A percentile compares a stretch with the other conserved stretches of the same genome.
Conservation (phyloP, 2,797 vertebrate genomes). For the Brotula barbata region DNA sequence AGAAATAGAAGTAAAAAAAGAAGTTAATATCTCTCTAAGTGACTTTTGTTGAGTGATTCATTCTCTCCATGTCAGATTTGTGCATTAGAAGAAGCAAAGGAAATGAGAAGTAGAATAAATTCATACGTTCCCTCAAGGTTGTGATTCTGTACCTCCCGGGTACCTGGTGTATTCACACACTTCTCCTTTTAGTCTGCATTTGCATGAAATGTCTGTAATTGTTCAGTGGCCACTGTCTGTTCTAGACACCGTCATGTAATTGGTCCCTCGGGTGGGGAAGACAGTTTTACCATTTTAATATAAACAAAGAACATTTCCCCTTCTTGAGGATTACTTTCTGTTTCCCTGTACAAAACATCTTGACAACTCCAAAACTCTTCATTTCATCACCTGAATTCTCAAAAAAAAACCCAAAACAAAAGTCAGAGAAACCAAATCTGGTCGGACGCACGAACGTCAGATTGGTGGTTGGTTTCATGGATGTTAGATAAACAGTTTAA, state of each 20-base stretch:
- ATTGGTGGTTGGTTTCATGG: too few species aligned
- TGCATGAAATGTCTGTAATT: conserved; percentile 34
- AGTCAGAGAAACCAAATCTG: too few species aligned
- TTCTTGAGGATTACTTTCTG: not conserved
- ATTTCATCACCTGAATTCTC: not conserved
- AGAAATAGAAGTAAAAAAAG: not conserved
- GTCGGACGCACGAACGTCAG: too few species aligned
- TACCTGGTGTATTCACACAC: not conserved
- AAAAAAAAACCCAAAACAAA: too few species aligned
- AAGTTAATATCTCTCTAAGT: not conserved
- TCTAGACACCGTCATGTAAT: too few species aligned
- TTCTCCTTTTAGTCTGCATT: conserved; percentile 15
- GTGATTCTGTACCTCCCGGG: conserved; percentile 8
- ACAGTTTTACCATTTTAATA: too few species aligned
- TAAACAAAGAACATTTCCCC: not conserved
- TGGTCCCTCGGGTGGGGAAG: too few species aligned
- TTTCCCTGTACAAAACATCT: not conserved
- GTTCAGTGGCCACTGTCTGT: not conserved
- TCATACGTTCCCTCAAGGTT: conserved; percentile 7
- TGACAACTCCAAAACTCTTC: not conserved
- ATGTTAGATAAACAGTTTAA: not conserved
- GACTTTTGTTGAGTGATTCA: not conserved
- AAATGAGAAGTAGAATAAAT: conserved; percentile 5
- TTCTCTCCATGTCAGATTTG: not conserved
- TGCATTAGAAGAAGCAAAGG: not conserved